phyloP scores from a whole-genome alignment of 2,797 vertebrate genomes.

The Pyrocephalus nanus region DNA sequence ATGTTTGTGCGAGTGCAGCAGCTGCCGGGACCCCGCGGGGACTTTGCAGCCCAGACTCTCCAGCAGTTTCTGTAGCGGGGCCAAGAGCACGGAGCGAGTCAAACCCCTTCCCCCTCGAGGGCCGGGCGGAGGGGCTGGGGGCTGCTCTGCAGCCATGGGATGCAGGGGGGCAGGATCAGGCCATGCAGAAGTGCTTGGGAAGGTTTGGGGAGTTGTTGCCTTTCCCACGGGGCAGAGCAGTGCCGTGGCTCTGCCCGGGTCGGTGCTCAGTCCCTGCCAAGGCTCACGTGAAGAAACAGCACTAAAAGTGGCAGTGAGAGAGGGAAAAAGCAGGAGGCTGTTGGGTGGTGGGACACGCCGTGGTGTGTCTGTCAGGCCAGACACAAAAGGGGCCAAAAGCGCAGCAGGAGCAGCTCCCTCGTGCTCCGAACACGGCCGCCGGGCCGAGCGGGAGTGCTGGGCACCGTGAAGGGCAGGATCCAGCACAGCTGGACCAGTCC shows the following conservation, averaged over 20 bases:
- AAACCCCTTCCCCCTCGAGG: neutral
- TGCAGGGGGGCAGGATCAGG: neutral
- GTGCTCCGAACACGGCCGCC: rapidly evolving
- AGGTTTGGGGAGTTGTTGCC: neutral
- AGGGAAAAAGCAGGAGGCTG: neutral
- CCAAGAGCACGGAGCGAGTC: neutral
- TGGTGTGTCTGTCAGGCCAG: rapidly evolving
- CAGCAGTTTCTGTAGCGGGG: neutral
- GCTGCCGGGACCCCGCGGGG: neutral
- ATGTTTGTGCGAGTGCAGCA: neutral
- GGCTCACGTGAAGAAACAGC: neutral
- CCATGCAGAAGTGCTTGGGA: rapidly evolving
- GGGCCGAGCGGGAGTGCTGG: neutral
- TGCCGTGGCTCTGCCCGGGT: neutral
- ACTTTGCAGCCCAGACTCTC: neutral
- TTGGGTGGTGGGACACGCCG: neutral
- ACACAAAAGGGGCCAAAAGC: neutral
- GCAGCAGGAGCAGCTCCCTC: neutral
- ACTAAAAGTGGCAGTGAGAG: rapidly evolving
- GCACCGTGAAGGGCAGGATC: rapidly evolving
- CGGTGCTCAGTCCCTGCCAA: rapidly evolving
- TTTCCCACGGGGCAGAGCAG: neutral
- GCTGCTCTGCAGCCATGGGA: neutral
- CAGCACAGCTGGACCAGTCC: neutral
- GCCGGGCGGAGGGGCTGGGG: neutral